Evolutionary conservation across 2,113 vertebrate genomes (phyloP).

Genomic region (Aphyosemion australe): DNA sequence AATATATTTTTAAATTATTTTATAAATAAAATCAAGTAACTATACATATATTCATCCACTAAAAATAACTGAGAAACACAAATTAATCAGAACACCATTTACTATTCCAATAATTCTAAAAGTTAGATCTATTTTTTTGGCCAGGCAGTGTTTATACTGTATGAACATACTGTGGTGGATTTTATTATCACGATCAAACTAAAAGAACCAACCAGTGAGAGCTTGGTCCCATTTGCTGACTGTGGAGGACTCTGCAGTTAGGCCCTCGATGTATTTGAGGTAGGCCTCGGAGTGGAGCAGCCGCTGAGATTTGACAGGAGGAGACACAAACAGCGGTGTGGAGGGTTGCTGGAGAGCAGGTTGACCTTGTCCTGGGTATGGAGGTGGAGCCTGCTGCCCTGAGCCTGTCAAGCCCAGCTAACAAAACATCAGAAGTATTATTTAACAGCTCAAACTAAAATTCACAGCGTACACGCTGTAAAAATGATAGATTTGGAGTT

Average conservation of each 20-base stretch:
- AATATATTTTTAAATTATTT: neutral
- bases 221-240: conserved; percentile 99
- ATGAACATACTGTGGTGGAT: neutral
- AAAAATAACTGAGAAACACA: no score
- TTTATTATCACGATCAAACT: conserved; percentile 2
- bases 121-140: no score
- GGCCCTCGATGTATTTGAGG: conserved; percentile 95
- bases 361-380: conserved; percentile 89
- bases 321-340: conserved; percentile 94
- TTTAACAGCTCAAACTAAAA: neutral
- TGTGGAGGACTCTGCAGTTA: conserved; percentile 90
- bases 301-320: conserved; percentile 93
- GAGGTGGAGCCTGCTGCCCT: conserved; percentile 90
- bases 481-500: no score
- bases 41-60: no score
- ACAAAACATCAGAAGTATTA: conserved; percentile 20
- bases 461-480: no score
- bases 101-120: no score
- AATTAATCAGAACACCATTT: no score
- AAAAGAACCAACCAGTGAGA: conserved; percentile 83
- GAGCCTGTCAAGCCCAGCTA: conserved; percentile 85
- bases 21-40: neutral
- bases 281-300: conserved; percentile 98
- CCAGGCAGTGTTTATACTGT: no score
- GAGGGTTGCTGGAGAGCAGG: conserved; percentile 91